A percentile compares a stretch with the other conserved stretches of the same genome.
Conservation (phyloP, 2,113 vertebrate genomes). For the Sander vitreus region DNA sequence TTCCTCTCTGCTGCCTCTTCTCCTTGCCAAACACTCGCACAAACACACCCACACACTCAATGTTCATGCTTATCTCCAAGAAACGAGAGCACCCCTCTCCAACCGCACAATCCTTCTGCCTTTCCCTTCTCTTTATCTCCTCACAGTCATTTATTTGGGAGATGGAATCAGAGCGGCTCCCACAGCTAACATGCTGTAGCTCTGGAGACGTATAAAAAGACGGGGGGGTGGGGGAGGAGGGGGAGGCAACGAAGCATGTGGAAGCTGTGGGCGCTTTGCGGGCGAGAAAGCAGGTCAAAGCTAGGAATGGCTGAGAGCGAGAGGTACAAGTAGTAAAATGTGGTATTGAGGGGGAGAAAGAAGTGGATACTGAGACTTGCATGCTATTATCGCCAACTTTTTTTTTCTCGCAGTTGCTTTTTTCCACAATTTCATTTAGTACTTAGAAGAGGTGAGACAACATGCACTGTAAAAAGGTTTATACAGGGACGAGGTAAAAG, state of each 20-base stretch:
- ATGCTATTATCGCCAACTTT: neutral
- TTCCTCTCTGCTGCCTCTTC: constrained; percentile 51
- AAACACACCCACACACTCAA: constrained; percentile 25
- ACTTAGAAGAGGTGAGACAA: constrained; percentile 13
- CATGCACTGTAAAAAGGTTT: constrained; percentile 6
- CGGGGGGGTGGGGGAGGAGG: neutral
- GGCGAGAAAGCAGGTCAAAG: constrained; percentile 46
- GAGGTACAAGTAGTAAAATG: constrained; percentile 24
- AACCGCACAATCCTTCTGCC: constrained; percentile 60
- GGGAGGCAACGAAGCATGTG: neutral
- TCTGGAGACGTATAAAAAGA: constrained; percentile 36
- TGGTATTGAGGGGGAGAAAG: constrained; percentile 7
- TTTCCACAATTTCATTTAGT: neutral
- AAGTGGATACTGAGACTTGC: neutral
- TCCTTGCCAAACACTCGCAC: constrained; percentile 15
- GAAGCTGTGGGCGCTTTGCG: neutral
- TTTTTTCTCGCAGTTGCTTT: neutral
- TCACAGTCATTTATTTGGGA: constrained; percentile 80
- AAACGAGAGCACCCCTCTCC: constrained; percentile 66
- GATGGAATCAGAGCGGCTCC: constrained; percentile 78
- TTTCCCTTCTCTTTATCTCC: constrained; percentile 72
- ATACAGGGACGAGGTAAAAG: constrained; percentile 3
- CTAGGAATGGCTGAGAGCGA: neutral
- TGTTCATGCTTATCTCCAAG: constrained; percentile 67
- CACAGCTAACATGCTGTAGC: constrained; percentile 55